Evolutionary conservation across 2,888 invertebrate genomes (phyloP).

Genomic region (Drosophila putrida): DNA sequence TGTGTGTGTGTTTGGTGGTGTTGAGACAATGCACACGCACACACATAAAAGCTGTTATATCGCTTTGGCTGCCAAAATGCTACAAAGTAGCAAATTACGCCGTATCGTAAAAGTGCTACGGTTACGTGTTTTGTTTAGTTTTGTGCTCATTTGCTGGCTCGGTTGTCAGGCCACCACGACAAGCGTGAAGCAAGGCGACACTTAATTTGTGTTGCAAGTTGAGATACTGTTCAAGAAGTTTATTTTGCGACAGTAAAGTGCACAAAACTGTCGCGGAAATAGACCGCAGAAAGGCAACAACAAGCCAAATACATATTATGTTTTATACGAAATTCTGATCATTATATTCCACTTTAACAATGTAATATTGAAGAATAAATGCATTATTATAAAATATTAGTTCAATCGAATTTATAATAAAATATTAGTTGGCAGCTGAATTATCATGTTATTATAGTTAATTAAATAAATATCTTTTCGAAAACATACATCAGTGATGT

Average conservation of each 20-base stretch:
- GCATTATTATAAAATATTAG: no score
- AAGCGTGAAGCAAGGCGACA: slow-evolving; percentile 5
- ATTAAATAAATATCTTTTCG: no score
- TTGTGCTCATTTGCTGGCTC: slow-evolving; percentile 5
- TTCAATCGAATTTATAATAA: no score
- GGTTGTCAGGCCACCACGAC: neutral
- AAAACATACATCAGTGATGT: no score
- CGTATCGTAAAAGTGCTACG: slow-evolving; percentile 63
- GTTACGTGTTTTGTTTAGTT: slow-evolving; percentile 55
- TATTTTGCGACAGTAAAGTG: neutral
- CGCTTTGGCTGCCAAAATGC: slow-evolving; percentile 51
- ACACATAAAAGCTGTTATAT: slow-evolving; percentile 57
- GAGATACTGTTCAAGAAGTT: slow-evolving; percentile 20
- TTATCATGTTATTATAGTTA: no score
- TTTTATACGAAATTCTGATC: neutral
- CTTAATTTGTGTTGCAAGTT: slow-evolving; percentile 9
- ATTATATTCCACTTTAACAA: neutral
- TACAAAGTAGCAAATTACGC: slow-evolving; percentile 71
- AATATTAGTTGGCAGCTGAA: no score
- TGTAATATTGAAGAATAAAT: no score
- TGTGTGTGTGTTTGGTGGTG: slow-evolving; percentile 8
- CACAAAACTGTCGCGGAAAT: slow-evolving; percentile 4
- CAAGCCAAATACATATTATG: neutral
- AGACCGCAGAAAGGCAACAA: neutral
- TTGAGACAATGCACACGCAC: slow-evolving; percentile 63